Base-by-base conservation (phyloP, 2,797 vertebrate species). In the Trichosurus vulpecula region DNA sequence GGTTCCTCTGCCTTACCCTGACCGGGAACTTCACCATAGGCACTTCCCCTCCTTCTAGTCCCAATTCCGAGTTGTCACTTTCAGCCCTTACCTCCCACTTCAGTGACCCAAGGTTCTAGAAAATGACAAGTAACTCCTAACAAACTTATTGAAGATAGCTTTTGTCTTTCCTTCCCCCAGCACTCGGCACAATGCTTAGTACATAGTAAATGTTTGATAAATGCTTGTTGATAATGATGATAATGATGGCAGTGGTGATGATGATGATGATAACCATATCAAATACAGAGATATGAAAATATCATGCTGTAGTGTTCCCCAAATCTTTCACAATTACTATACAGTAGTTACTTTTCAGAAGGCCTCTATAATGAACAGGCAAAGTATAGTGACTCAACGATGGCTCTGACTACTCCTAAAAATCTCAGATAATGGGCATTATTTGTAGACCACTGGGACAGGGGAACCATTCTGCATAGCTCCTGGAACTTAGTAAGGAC, bases 381-480 rank as follows among this genome's bases (percentile, higher is more conserved):
- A 22, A 41, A 41, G n/a, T 41, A 87, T 27, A 87, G 3, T 87
- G 74, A 87, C 74, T 51, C 41, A 41, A 90, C 22, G 31, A 57
- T 51, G 31, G 35, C 9, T 54, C 35, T 52, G 27, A 51, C 92
- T 41, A 4, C n/a, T 74, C 92, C 55, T 61, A 52, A 87, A 92
- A 95, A 90, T 90, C 9, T 96, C 22, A 87, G 25, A 4, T 57
- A 30, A 61, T 47, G 0, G 19, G 41, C 55, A 47, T 87, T 96
- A 6, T 94, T 95, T 94, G 31, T 92, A 92, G 94, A 54, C 16
- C 6, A 61, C 54, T 19, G 14, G 66, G 90, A 92, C 92, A 52
- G 52, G 22, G 41, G 25, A 51, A 27, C 10, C 9, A 87, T 19
- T 87, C 22, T 87, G 74, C 9, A 27, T 4, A 47, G 22, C 47